phyloP scores from a whole-genome alignment of 2,888 invertebrate genomes.

The Congeria kusceri region DNA sequence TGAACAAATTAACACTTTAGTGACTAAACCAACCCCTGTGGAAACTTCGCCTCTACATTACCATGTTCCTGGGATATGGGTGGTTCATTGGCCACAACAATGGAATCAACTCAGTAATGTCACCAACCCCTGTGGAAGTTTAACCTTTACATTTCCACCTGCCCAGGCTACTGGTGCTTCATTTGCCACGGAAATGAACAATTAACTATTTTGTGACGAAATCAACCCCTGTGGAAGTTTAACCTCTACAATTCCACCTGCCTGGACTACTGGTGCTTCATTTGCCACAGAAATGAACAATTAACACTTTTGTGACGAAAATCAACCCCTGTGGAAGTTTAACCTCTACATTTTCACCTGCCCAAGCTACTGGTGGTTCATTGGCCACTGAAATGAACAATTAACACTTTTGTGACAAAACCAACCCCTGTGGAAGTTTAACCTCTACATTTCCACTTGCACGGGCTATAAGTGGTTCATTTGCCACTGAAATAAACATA shows the following conservation, averaged over 20 bases:
- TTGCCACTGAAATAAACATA: constrained; percentile 91
- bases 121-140: no score
- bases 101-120: constrained; percentile 83
- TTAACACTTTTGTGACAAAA: constrained; percentile 82
- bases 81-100: constrained; percentile 93
- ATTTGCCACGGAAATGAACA: constrained; percentile 91
- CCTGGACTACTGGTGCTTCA: constrained; percentile 94
- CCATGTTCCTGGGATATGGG: constrained; percentile 96
- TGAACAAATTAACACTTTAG: constrained; percentile 91
- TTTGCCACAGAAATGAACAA: constrained; percentile 90
- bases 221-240: no score
- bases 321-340: constrained; percentile 91
- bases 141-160: constrained; percentile 91
- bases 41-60: constrained; percentile 92
- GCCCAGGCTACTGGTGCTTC: constrained; percentile 95
- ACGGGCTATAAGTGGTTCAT: constrained; percentile 92
- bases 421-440: constrained; percentile 90
- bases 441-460: constrained; percentile 94
- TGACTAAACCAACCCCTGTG: constrained; percentile 91
- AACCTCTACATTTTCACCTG: constrained; percentile 93
- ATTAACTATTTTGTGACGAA: background rate
- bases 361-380: constrained; percentile 94
- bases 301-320: no score
- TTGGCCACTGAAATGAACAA: constrained; percentile 90
- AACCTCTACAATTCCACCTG: constrained; percentile 91